phyloP scores from a whole-genome alignment of 2,113 vertebrate genomes.

The Tamias sibiricus region DNA sequence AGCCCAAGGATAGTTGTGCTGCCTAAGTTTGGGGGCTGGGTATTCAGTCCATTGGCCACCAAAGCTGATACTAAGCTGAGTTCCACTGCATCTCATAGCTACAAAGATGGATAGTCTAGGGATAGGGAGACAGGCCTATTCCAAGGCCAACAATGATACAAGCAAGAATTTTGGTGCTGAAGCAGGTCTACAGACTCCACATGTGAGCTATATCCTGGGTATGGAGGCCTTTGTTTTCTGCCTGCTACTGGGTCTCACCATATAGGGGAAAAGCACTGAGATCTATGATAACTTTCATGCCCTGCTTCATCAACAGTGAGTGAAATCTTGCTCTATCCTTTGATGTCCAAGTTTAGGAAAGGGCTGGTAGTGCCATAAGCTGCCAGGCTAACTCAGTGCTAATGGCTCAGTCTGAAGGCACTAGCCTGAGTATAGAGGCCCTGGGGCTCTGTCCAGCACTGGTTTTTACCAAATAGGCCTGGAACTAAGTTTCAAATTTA shows the following conservation, averaged over 20 bases:
- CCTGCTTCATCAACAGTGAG: not conserved
- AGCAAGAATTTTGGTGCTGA: not conserved
- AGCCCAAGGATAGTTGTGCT: not conserved
- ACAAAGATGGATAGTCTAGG: not conserved
- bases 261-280: not conserved
- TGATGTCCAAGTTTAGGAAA: not conserved
- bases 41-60: not conserved
- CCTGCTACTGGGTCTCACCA: not conserved
- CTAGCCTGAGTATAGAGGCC: not conserved
- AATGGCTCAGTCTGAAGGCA: not conserved
- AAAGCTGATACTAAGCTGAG: not conserved
- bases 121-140: not conserved
- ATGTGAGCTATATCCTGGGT: not conserved
- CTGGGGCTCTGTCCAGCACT: rapidly evolving
- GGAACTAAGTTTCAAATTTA: not conserved
- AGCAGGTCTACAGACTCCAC: not conserved
- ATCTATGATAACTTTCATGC: not conserved
- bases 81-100: not conserved
- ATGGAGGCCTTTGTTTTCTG: not conserved
- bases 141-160: too few species aligned
- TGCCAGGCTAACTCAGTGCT: not conserved
- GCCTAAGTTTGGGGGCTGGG: not conserved
- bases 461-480: too few species aligned
- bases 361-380: not conserved
- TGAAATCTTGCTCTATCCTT: not conserved